These are phyloP conservation scores for Sinodicranocentrus sp. DNA, from an alignment of 2,888 invertebrate genomes.

Conservation along the genomic window DNA sequence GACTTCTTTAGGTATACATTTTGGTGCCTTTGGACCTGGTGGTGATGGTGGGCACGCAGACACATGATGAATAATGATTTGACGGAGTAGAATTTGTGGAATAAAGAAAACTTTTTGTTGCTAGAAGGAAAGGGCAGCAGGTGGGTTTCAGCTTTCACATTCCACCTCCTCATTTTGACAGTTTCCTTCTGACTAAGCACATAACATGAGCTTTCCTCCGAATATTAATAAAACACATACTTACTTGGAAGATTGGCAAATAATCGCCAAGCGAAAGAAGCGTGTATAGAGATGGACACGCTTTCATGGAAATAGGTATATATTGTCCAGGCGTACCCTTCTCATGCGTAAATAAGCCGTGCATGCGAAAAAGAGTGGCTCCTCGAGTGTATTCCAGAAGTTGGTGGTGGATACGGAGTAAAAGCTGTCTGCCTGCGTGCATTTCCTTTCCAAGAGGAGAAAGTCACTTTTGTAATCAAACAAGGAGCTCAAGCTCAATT, in stretches of 20 bases:
- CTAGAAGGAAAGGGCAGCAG: conserved; percentile 47
- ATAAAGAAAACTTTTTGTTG: too few relatives aligned
- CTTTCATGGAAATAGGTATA: conserved; percentile 17
- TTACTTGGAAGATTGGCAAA: too few relatives aligned
- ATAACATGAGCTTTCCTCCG: too few relatives aligned
- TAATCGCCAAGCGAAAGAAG: too few relatives aligned
- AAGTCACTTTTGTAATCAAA: conserved; percentile 24
- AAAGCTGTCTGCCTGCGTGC: background rate
- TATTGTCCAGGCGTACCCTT: background rate
- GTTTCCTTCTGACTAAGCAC: background rate
- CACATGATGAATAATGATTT: too few relatives aligned
- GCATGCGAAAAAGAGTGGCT: conserved; percentile 1
- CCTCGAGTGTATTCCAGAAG: background rate
- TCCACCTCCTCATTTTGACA: conserved; percentile 5
- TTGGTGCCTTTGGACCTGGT: too few relatives aligned
- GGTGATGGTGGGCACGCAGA: too few relatives aligned
- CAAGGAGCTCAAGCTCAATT: conserved; percentile 45
- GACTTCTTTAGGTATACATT: too few relatives aligned
- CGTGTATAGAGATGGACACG: background rate
- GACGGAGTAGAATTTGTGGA: too few relatives aligned
- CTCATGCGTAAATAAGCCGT: background rate
- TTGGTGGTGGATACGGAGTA: too few relatives aligned
- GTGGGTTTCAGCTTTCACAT: conserved; percentile 24
- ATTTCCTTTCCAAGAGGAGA: conserved; percentile 5
- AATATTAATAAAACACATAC: too few relatives aligned